Evolutionary conservation across 1,140 invertebrate genomes (phyloP).

Genomic region (Metopolophium dirhodum): DNA sequence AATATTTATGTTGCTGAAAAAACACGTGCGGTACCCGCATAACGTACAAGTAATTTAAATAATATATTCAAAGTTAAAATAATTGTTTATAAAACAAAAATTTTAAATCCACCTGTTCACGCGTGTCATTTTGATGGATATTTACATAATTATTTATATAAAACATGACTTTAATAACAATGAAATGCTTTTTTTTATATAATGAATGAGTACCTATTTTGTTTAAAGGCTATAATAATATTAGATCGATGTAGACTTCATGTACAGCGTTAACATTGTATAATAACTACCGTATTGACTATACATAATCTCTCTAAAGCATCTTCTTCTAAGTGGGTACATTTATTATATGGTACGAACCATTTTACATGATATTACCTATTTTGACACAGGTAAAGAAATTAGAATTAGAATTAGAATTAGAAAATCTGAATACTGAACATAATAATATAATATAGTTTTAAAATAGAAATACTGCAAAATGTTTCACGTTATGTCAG

Average conservation of each 20-base stretch:
- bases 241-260: neutral
- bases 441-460: neutral
- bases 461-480: neutral
- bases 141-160: neutral
- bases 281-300: neutral
- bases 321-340: neutral
- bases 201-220: neutral
- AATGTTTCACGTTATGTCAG: neutral
- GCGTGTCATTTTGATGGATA: neutral
- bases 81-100: neutral
- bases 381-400: neutral
- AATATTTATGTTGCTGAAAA: neutral
- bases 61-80: neutral
- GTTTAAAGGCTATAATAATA: neutral
- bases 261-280: neutral
- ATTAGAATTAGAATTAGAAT: no score
- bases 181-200: neutral
- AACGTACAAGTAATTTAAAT: neutral
- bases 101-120: neutral
- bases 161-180: neutral
- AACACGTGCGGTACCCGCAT: neutral
- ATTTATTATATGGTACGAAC: neutral
- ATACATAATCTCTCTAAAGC: neutral
- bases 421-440: no score
- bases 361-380: neutral